Base-by-base conservation (phyloP, 2,797 vertebrate genomes). In the Sphenopsis melanotis region DNA sequence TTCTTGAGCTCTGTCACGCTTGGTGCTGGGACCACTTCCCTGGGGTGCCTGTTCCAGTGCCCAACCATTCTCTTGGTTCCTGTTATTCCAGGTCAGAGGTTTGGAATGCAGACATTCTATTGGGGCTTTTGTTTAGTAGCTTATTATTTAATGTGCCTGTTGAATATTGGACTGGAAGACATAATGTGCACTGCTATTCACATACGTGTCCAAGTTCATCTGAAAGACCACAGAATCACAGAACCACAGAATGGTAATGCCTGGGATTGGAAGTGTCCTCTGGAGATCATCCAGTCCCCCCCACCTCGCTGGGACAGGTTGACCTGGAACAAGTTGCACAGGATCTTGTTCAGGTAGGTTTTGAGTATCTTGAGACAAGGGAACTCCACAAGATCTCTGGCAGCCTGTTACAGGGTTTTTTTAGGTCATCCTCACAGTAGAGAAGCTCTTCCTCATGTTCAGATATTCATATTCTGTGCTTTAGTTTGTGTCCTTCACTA, bases 181-280 rank as follows among this genome's bases (percentile, higher is more conserved):
- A 0, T 18, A 52, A 20, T n/a, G 12, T 2, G 2, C 12, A 55
- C 3, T 0, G 2, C 7, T 57, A 5, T 52, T 90, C 8, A 15
- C 41, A 44, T 29, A n/a, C 0, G 2, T 46, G 15, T 27, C 27
- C 29, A 69, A 70, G 47, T 9, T 3, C 2, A n/a, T 59, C n/a
- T 44, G 47, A 81, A 74, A 92, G 29, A 69, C 30, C 4, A 46
- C 1, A 22, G 29, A 50, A 55, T 36, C 56, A 63, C 11, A 61
- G 34, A 76, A 44, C 22, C 15, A 57, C 27, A 19, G 37, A 34
- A 36, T 18, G 14, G 14, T 8, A 52, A 59, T 15, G 1, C 13
- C 10, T 44, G 10, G 6, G 10, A 6, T 47, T 69, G 41, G 34
- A 41, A 55, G 34, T 14, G 30, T 26, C 30, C 26, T 32, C 56